Percentiles rank a stretch among this genome's conserved stretches.
phyloP scores from a whole-genome alignment of 2,888 invertebrate species.

The Lamellibrachia columna region DNA sequence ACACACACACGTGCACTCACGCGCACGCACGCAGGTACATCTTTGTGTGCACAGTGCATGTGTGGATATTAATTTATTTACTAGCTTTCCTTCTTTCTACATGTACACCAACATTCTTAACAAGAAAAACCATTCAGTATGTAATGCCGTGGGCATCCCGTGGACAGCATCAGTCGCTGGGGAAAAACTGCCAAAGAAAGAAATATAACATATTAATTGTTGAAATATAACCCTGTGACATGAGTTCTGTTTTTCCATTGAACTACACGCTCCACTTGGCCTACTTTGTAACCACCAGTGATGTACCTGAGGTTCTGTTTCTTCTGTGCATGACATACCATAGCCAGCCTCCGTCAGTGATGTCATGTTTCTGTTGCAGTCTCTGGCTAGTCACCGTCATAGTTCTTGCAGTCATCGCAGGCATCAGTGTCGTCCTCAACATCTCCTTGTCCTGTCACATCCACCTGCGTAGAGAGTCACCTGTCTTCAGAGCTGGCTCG shows the following conservation, averaged over 20 bases:
- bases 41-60: background rate
- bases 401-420: slow-evolving; percentile 40
- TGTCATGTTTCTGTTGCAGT: slow-evolving; percentile 41
- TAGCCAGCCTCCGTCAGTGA: background rate
- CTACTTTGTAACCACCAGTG: background rate
- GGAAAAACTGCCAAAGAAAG: too few relatives aligned
- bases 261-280: background rate
- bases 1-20: too few relatives aligned
- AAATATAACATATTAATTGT: too few relatives aligned
- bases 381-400: slow-evolving; percentile 40
- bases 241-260: background rate
- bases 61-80: background rate
- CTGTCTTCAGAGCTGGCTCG: background rate
- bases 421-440: slow-evolving; percentile 47
- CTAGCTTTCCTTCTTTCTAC: background rate
- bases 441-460: slow-evolving; percentile 27
- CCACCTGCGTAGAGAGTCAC: background rate
- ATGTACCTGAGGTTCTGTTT: background rate
- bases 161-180: too few relatives aligned
- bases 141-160: too few relatives aligned
- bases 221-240: too few relatives aligned
- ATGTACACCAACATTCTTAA: too few relatives aligned
- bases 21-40: too few relatives aligned
- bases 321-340: background rate
- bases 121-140: too few relatives aligned